Conservation (phyloP, 2,797 vertebrate species). For the Sebastes umbrosus region DNA sequence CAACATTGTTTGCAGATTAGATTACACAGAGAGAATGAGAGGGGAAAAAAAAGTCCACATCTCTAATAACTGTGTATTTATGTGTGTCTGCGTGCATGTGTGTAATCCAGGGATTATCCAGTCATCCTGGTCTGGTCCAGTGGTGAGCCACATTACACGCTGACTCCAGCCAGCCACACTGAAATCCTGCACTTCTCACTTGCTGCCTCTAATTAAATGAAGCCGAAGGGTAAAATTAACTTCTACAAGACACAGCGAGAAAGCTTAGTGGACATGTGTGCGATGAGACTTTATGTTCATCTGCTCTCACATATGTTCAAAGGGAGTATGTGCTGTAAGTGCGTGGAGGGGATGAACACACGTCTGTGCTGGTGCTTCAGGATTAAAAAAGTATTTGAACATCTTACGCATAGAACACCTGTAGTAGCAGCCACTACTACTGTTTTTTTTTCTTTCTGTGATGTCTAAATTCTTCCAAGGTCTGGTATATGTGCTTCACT, state of each 20-base stretch:
- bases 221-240: conserved; percentile 69
- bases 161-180: conserved; percentile 54
- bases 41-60: neutral
- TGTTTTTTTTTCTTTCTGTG: neutral
- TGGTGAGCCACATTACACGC: conserved; percentile 64
- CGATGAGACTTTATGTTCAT: conserved; percentile 23
- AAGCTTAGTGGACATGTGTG: conserved; percentile 19
- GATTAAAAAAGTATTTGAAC: conserved; percentile 19
- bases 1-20: conserved; percentile 6
- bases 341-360: neutral
- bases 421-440: conserved; percentile 17
- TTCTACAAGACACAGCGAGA: conserved; percentile 35
- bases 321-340: neutral
- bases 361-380: neutral
- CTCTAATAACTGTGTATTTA: conserved; percentile 16
- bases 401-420: conserved; percentile 15
- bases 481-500: neutral
- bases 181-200: conserved; percentile 72
- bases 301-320: conserved; percentile 25
- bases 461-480: neutral
- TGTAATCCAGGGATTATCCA: conserved; percentile 68
- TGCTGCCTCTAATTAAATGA: conserved; percentile 78
- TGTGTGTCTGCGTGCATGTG: conserved; percentile 16
- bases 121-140: conserved; percentile 51
- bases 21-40: neutral